These are phyloP conservation scores for Phrixothrix hirtus DNA, from an alignment of 2,888 invertebrate species.

Conservation along the genomic window DNA sequence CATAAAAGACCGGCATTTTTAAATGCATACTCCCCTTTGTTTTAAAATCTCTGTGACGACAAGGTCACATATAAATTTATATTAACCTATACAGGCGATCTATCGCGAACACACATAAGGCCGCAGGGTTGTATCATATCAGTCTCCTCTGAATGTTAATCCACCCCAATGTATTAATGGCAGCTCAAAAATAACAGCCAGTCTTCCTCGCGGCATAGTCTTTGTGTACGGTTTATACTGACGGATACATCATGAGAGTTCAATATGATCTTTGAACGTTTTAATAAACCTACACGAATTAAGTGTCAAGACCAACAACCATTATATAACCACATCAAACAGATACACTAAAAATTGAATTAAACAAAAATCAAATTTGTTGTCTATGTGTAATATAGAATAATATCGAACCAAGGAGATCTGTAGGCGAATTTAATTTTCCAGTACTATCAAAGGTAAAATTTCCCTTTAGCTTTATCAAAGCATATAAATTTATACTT, in stretches of 20 bases:
- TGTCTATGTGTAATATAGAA: conserved; percentile 8
- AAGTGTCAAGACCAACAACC: conserved; percentile 40
- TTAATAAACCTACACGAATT: conserved; percentile 47
- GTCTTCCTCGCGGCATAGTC: conserved; percentile 49
- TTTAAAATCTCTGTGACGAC: conserved; percentile 13
- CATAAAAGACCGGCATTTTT: no score
- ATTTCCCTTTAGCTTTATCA: conserved; percentile 3
- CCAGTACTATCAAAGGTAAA: conserved; percentile 4
- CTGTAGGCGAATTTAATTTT: conserved; percentile 4
- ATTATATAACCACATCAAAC: conserved; percentile 38
- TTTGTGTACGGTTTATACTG: conserved; percentile 47
- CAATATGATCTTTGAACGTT: conserved; percentile 51
- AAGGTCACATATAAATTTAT: conserved; percentile 19
- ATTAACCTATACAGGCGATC: conserved; percentile 34
- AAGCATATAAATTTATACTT: conserved; percentile 1
- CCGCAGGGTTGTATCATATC: conserved; percentile 46
- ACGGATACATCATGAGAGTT: conserved; percentile 49
- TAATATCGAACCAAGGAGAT: conserved; percentile 15
- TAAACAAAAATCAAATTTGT: conserved; percentile 16
- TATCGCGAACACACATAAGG: conserved; percentile 46
- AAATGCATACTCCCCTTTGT: no score
- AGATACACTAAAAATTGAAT: conserved; percentile 22
- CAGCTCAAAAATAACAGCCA: conserved; percentile 54
- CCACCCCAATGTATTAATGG: conserved; percentile 55
- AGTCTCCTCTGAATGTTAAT: conserved; percentile 50